Evolutionary conservation across 2,888 invertebrate genomes (phyloP).

Genomic region (Caenorhabditis sp.): DNA sequence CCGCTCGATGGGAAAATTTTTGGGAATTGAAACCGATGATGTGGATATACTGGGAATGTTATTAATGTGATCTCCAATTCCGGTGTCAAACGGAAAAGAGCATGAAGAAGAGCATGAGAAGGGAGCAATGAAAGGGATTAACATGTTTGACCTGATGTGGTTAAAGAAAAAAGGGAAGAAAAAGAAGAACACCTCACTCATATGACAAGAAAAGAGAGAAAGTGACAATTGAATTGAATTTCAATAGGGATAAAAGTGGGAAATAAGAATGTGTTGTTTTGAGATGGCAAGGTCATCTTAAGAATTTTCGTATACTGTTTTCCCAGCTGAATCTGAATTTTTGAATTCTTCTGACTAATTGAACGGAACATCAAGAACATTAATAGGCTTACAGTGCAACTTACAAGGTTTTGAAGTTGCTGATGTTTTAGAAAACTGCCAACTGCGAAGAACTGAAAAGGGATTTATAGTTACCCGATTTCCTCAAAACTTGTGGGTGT

Average conservation of each 20-base stretch:
- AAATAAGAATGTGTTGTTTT: neutral
- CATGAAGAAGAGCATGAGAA: constrained; percentile 19
- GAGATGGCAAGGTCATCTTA: neutral
- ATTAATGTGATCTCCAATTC: constrained; percentile 15
- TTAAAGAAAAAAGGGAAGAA: constrained; percentile 1
- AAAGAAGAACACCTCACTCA: constrained; percentile 26
- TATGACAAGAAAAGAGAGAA: neutral
- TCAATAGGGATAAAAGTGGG: neutral
- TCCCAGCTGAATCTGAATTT: no score
- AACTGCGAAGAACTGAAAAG: no score
- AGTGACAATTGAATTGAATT: constrained; percentile 37
- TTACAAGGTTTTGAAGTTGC: no score
- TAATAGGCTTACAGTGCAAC: no score
- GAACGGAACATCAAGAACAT: no score
- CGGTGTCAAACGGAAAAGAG: constrained; percentile 24
- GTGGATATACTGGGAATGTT: constrained; percentile 1
- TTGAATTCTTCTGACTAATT: no score
- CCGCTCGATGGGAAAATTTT: constrained; percentile 17
- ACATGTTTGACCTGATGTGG: constrained; percentile 45
- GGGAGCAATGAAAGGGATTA: constrained; percentile 26
- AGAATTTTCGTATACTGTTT: no score
- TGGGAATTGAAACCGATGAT: constrained; percentile 28
- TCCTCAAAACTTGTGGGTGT: no score
- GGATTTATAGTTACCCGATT: no score
- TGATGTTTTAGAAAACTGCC: no score